Base-by-base conservation (phyloP, 2,797 vertebrate species). In the Chaunax sp. region DNA sequence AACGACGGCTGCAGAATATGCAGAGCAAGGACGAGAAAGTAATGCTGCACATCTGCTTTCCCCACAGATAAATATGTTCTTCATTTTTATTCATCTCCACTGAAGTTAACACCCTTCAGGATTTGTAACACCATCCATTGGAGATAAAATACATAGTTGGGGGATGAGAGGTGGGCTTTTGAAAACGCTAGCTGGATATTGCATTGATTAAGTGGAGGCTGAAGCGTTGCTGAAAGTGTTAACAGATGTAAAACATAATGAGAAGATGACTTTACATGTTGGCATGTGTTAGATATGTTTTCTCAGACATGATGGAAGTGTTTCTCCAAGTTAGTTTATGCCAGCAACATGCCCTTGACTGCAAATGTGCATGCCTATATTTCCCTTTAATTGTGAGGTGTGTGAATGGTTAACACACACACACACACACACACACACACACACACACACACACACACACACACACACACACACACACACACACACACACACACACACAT, bases 61-160 rank as follows among this genome's bases (percentile, higher is more conserved):
- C 76, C 41, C n/a, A 82, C 61, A 56, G 75, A 90, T 83, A 77
- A 84, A 89, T 91, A 77, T 86, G 77, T 78, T 89, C 87, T 80
- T 77, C 54, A 75, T 86, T 81, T 87, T 72, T 70, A 70, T 69
- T 71, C 78, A 90, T 91, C 83, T 91, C 72, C 81, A 18, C 78
- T 77, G 54, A 69, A 81, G 73, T 81, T 82, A 88, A 85, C 51
- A 40, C 81, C 77, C 64, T 75, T 75, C 72, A 85, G 72, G 85
- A 83, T 80, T 75, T 88, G 68, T 83, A 80, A 87, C 83, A 68
- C 57, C 63, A 82, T 82, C 78, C 55, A 73, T 86, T 72, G 88
- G 72, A 88, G 84, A 84, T 65, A 65, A 78, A 79, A 55, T 49
- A 66, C 72, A 75, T 12, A 49, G 66, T 73, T 72, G 72, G 44